phyloP scores from a whole-genome alignment of 2,888 invertebrate species.

The Blera fallax region DNA sequence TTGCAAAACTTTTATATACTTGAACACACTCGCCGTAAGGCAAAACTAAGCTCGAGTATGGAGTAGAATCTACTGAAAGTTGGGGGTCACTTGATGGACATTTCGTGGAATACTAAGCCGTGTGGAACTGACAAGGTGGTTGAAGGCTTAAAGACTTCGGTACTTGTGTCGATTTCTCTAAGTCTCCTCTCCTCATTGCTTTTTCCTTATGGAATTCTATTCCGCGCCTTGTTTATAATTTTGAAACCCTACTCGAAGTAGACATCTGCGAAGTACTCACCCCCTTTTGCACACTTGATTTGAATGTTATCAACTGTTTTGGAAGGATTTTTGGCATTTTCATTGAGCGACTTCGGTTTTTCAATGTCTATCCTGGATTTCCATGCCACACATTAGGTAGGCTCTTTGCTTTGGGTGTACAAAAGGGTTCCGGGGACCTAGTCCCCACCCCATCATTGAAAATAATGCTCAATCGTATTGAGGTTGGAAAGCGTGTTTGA shows the following conservation, averaged over 20 bases:
- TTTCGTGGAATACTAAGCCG: not conserved
- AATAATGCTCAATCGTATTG: slow-evolving; percentile 53
- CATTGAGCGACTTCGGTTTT: slow-evolving; percentile 1
- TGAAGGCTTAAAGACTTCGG: not conserved
- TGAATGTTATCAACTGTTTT: not conserved
- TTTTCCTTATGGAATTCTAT: slow-evolving; percentile 9
- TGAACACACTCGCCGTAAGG: slow-evolving; percentile 50
- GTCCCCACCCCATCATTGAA: slow-evolving; percentile 42
- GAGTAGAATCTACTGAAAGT: slow-evolving; percentile 33
- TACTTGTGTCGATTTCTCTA: slow-evolving; percentile 32
- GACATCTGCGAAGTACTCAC: slow-evolving; percentile 57
- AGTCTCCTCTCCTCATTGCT: not conserved
- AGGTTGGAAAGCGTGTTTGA: slow-evolving; percentile 48
- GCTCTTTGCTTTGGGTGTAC: slow-evolving; percentile 41
- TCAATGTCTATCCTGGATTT: slow-evolving; percentile 7
- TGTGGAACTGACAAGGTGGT: slow-evolving; percentile 1
- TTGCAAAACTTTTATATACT: not conserved
- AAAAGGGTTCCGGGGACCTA: slow-evolving; percentile 53
- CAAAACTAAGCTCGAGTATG: slow-evolving; percentile 35
- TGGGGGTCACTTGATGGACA: slow-evolving; percentile 4
- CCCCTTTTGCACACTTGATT: slow-evolving; percentile 61
- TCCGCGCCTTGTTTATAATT: not conserved
- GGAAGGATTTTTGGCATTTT: slow-evolving; percentile 26
- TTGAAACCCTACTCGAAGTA: not conserved
- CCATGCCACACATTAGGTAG: slow-evolving; percentile 1